Base-by-base conservation (phyloP, 2,888 invertebrate species). In the Spisula subtruncata region DNA sequence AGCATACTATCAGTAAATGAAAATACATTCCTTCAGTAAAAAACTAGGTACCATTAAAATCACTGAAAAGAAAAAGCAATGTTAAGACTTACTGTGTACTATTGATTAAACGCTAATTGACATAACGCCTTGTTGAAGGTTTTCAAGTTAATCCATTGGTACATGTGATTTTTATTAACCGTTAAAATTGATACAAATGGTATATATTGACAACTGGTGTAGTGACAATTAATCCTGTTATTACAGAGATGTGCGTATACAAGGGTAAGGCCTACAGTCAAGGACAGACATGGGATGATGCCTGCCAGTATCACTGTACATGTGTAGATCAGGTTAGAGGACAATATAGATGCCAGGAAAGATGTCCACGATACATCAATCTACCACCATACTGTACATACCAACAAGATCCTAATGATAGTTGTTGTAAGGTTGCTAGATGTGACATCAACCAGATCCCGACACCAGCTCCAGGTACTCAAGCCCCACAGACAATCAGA, bases 211-310 rank as follows among this genome's bases (percentile, higher is more conserved):
- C n/a, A n/a, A n/a, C n/a, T n/a, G n/a, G n/a, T n/a, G n/a, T n/a
- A n/a, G n/a, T n/a, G n/a, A n/a, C n/a, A n/a, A 48, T 48, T 48
- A 48, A 48, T 48, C 12, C 1, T 51, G 51, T 51, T 51, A 46
- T 87, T 90, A 32, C 90, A 94, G 94, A 93, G 46, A 90, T 88
- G 79, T 95, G 95, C 84, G 93, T 94, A 54, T 94, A 93, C 91
- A 92, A 94, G 87, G 94, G 94, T 20, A 90, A 90, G 14, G 88
- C 92, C 41, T 93, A 94, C 89, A 92, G 85, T 12, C 94, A 94
- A 79, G 94, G 94, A 16, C 90, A 94, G 80, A 91, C 86, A n/a
- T 95, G 94, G 94, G 91, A 94, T 83, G 94, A 93, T 90, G 94
- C 94, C 48, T 95, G 95, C 86, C 75, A 81, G 6, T 94, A 93